Evolutionary conservation across 2,797 vertebrate species (phyloP).

Genomic region (Peromyscus attwateri): DNA sequence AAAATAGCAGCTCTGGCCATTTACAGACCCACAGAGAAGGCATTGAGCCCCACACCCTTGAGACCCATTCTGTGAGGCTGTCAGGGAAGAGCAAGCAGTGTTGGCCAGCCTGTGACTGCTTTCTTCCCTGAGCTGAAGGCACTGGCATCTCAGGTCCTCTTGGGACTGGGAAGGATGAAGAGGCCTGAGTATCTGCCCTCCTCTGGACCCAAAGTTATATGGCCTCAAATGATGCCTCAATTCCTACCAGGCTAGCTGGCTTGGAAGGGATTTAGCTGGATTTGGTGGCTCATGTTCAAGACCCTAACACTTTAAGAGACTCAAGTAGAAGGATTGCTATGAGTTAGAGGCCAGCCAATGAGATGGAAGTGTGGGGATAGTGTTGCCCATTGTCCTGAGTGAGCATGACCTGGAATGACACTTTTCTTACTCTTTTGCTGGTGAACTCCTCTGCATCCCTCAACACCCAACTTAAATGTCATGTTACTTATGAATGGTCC

Average conservation of each 20-base stretch:
- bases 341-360: neutral
- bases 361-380: neutral
- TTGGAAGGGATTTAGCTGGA: neutral
- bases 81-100: neutral
- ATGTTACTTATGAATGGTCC: neutral
- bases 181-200: neutral
- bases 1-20: neutral
- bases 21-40: neutral
- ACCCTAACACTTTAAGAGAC: neutral
- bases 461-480: neutral
- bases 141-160: neutral
- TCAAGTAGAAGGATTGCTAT: neutral
- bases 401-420: neutral
- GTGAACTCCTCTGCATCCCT: neutral
- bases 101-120: neutral
- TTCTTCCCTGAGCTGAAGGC: neutral
- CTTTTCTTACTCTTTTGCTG: neutral
- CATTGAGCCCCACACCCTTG: neutral
- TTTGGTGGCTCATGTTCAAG: neutral
- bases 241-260: neutral
- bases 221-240: neutral
- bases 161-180: neutral
- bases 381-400: neutral
- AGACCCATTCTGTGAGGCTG: neutral
- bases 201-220: neutral